Conservation (phyloP, 2,113 vertebrate genomes). For the Dicerorhinus sumatrensis region DNA sequence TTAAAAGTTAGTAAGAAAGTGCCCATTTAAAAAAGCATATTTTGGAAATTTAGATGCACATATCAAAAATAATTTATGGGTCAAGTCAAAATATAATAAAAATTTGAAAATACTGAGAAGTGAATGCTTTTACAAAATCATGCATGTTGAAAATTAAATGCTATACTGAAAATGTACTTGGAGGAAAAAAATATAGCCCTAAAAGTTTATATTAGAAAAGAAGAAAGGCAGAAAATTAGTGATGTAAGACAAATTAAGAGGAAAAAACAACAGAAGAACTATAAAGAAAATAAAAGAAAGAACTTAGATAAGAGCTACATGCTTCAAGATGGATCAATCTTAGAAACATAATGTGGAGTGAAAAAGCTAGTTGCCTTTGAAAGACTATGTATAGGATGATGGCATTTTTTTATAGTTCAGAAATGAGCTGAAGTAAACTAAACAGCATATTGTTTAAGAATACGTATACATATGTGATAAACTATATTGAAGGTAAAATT, state of each 20-base stretch:
- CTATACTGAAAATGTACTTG: not conserved
- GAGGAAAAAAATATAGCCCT: not conserved
- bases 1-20: constrained; percentile 8
- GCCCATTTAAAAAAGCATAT: not conserved
- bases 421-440: not conserved
- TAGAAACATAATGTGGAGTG: not conserved
- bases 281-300: not conserved
- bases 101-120: not conserved
- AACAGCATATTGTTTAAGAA: not conserved
- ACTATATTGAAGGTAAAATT: not conserved
- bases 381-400: not conserved
- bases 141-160: not conserved
- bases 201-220: not conserved
- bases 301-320: not conserved
- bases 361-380: not conserved
- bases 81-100: not conserved
- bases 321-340: not conserved
- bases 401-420: not conserved
- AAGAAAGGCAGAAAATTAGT: not conserved
- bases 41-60: not conserved
- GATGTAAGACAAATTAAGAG: not conserved
- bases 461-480: not conserved
- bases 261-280: not conserved
- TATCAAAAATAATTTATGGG: not conserved
- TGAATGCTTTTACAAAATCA: not conserved